Conservation (phyloP, 2,113 vertebrate genomes). For the Xiphophorus maculatus region DNA sequence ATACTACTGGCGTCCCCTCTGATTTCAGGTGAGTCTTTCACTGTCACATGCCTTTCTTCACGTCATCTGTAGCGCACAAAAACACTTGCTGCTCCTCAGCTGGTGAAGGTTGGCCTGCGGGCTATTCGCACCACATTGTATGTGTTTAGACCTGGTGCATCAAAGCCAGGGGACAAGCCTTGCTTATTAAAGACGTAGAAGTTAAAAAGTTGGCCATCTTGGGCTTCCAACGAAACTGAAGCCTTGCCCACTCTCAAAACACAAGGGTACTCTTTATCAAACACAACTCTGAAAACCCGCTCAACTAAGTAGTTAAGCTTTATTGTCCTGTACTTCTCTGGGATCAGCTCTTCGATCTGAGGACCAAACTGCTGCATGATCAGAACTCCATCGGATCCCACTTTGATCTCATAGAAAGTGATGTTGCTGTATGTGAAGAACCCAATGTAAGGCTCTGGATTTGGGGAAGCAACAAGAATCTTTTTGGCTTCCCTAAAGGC, state of each 20-base stretch:
- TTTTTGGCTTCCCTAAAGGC: slow-evolving; percentile 83
- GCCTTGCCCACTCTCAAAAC: slow-evolving; percentile 83
- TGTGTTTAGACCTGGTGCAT: slow-evolving; percentile 90
- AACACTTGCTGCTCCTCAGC: slow-evolving; percentile 31
- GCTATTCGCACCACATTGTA: slow-evolving; percentile 87
- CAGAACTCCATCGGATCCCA: slow-evolving; percentile 82
- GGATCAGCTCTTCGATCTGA: slow-evolving; percentile 88
- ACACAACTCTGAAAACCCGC: slow-evolving; percentile 88
- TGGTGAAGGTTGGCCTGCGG: slow-evolving; percentile 77
- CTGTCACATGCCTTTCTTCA: not conserved
- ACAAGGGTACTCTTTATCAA: slow-evolving; percentile 91
- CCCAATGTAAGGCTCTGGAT: slow-evolving; percentile 83
- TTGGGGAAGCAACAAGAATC: slow-evolving; percentile 80
- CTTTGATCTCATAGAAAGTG: slow-evolving; percentile 92
- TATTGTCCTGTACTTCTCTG: slow-evolving; percentile 87
- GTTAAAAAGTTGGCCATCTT: slow-evolving; percentile 90
- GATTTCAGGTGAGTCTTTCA: not conserved
- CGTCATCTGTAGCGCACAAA: not conserved
- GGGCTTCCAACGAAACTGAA: slow-evolving; percentile 89
- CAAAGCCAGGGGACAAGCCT: slow-evolving; percentile 89
- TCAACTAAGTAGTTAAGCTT: slow-evolving; percentile 88
- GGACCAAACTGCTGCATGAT: slow-evolving; percentile 94
- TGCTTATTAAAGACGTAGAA: slow-evolving; percentile 86
- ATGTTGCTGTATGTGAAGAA: slow-evolving; percentile 91
- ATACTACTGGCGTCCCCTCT: not conserved